phyloP scores from a whole-genome alignment of 53 echinoderm and acorn worm genomes.

The Antedon mediterranea region DNA sequence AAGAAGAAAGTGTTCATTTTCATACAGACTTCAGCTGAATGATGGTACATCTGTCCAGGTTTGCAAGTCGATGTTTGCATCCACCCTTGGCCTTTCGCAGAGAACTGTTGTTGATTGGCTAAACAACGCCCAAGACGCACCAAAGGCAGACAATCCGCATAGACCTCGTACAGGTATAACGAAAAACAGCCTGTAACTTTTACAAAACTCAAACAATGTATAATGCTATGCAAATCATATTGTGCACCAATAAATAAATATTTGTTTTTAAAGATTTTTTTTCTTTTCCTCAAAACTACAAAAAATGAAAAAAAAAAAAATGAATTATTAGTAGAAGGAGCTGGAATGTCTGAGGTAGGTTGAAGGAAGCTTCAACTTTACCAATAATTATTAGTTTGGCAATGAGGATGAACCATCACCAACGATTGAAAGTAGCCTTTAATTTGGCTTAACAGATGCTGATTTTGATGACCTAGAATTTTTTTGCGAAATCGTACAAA shows the following conservation, averaged over 20 bases:
- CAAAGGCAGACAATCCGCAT: not conserved
- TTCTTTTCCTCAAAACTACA: not conserved
- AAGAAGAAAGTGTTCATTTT: not conserved
- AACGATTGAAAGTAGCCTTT: no score
- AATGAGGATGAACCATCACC: no score
- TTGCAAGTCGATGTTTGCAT: slow-evolving; percentile 4
- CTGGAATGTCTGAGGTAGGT: no score
- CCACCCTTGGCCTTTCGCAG: not conserved
- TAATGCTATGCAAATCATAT: not conserved
- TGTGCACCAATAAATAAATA: not conserved
- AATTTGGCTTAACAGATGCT: no score
- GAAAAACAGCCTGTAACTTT: not conserved
- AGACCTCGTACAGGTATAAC: not conserved
- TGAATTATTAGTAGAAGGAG: no score
- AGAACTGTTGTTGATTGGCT: slow-evolving; percentile 2
- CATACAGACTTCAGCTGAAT: not conserved
- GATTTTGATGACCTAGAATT: no score
- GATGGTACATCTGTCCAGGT: slow-evolving; percentile 6
- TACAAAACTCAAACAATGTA: no score
- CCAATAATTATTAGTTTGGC: no score
- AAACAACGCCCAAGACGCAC: not conserved
- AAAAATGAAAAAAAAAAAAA: no score
- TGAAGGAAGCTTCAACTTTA: no score
- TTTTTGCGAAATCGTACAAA: no score
- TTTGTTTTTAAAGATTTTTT: not conserved